Conservation (phyloP, 2,113 vertebrate species). For the Rhinolophus sinicus region DNA sequence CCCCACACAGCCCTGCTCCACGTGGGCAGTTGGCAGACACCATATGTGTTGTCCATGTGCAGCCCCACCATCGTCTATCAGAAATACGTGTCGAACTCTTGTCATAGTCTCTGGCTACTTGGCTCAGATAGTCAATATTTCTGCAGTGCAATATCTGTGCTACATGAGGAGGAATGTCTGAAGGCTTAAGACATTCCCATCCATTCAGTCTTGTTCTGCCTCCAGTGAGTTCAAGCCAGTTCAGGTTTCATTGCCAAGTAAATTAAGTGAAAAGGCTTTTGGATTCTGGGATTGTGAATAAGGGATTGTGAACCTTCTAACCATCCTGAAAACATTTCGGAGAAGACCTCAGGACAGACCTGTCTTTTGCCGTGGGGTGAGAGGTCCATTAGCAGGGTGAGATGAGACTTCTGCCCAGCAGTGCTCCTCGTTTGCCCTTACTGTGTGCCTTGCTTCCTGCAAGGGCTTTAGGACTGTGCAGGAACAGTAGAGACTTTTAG, state of each 20-base stretch:
- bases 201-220: not conserved
- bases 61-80: rapidly evolving
- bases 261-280: not conserved
- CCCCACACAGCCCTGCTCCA: not conserved
- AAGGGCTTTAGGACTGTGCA: not conserved
- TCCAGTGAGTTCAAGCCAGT: not conserved
- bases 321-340: not conserved
- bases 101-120: rapidly evolving
- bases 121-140: rapidly evolving
- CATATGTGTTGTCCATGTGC: rapidly evolving
- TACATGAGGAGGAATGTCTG: rapidly evolving
- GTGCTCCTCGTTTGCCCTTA: not conserved
- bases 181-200: rapidly evolving
- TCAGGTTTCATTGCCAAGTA: not conserved
- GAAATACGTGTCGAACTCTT: rapidly evolving
- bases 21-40: rapidly evolving
- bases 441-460: rapidly evolving
- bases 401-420: not conserved
- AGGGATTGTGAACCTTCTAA: not conserved
- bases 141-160: no score
- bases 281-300: not conserved
- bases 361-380: rapidly evolving
- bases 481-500: not conserved
- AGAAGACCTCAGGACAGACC: not conserved
- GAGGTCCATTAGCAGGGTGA: not conserved